Percentiles rank a stretch among this genome's conserved stretches.
phyloP scores from a whole-genome alignment of 2,113 vertebrate genomes.

The Alethe castanea region DNA sequence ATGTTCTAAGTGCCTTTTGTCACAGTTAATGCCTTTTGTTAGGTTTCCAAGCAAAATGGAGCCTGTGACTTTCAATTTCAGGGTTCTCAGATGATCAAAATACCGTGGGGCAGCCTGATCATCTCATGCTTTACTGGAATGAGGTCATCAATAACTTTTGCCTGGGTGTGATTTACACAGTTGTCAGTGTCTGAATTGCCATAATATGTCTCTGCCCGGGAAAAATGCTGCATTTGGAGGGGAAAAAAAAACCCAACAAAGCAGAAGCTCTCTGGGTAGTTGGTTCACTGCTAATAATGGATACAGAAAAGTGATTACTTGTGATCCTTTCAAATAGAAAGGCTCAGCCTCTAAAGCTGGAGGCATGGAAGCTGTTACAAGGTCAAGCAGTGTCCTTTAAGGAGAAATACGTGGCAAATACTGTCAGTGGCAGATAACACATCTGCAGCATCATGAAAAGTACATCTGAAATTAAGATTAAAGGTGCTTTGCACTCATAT shows the following conservation, averaged over 20 bases:
- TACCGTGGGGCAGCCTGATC: conserved; percentile 34
- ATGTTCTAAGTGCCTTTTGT: conserved; percentile 49
- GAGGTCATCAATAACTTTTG: conserved; percentile 55
- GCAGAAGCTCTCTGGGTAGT: neutral
- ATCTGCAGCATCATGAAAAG: neutral
- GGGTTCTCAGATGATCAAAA: conserved; percentile 49
- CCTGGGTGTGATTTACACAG: conserved; percentile 47
- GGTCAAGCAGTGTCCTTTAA: conserved; percentile 53
- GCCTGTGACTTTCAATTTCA: conserved; percentile 50
- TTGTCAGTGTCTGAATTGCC: conserved; percentile 58
- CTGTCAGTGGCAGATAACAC: neutral
- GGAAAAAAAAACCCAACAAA: neutral
- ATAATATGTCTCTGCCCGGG: conserved; percentile 44
- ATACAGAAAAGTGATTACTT: conserved; percentile 49
- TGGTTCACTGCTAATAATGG: conserved; percentile 33
- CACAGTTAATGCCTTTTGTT: conserved; percentile 39
- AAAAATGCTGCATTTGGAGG: conserved; percentile 36
- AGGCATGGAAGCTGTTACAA: conserved; percentile 38
- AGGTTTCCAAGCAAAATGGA: conserved; percentile 26
- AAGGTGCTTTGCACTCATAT: neutral
- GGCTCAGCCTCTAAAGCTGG: conserved; percentile 23
- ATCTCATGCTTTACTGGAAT: conserved; percentile 49
- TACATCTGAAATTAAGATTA: conserved; percentile 47
- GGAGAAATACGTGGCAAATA: neutral
- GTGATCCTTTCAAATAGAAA: conserved; percentile 29